These are phyloP conservation scores for Thymallus thymallus DNA, from an alignment of 2,113 vertebrate genomes.

Conservation along the genomic window DNA sequence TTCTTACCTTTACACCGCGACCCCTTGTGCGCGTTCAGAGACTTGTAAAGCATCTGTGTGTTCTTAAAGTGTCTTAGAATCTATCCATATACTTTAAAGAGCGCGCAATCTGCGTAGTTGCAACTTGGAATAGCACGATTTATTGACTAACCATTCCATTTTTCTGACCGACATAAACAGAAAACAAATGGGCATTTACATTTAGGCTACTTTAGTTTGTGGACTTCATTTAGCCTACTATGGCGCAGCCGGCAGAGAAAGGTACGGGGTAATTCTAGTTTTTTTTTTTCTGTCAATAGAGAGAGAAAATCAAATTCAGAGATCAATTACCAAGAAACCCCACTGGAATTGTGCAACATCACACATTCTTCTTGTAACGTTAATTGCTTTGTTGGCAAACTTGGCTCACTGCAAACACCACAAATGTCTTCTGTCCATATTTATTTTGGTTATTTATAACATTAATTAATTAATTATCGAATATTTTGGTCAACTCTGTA, in stretches of 20 bases:
- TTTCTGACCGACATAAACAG: constrained; percentile 27
- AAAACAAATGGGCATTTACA: constrained; percentile 10
- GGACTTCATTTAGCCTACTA: background rate
- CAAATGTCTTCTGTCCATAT: too few relatives aligned
- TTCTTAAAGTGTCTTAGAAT: background rate
- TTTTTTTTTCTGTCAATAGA: too few relatives aligned
- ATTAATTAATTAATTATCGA: too few relatives aligned
- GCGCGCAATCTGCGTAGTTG: background rate
- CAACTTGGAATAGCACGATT: background rate
- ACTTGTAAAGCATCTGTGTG: background rate
- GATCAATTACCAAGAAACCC: background rate
- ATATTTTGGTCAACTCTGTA: too few relatives aligned
- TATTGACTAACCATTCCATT: background rate
- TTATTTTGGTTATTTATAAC: too few relatives aligned
- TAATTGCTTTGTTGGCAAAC: background rate
- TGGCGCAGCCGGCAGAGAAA: constrained; percentile 62
- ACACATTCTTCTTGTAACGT: background rate
- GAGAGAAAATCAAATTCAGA: background rate
- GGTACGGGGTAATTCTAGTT: constrained; percentile 42
- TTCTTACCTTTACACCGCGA: background rate
- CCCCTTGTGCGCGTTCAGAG: background rate
- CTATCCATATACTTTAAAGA: background rate
- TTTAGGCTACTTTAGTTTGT: background rate
- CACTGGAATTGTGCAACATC: background rate
- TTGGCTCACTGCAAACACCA: background rate